Evolutionary conservation across 2,888 invertebrate genomes (phyloP).

Genomic region (Rugalucina vietnamica): DNA sequence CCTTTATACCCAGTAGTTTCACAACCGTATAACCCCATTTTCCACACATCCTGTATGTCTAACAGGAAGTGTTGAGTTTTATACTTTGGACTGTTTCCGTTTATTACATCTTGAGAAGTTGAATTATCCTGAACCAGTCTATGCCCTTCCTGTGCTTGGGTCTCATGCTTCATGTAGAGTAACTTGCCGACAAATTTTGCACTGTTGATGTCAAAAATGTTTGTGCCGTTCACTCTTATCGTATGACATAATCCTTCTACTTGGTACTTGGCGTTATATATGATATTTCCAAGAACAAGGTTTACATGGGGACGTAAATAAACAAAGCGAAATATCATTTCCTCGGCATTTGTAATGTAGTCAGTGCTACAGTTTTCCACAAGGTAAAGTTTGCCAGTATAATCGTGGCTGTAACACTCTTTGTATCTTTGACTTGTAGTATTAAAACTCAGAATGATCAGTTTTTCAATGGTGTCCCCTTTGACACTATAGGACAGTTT

Average conservation of each 20-base stretch:
- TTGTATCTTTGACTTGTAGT: constrained; percentile 30
- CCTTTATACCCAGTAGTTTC: constrained; percentile 69
- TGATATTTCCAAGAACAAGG: constrained; percentile 68
- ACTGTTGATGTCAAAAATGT: constrained; percentile 6
- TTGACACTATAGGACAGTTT: constrained; percentile 31
- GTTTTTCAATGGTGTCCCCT: constrained; percentile 31
- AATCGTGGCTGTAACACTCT: constrained; percentile 65
- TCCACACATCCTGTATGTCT: constrained; percentile 72
- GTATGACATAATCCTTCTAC: constrained; percentile 41
- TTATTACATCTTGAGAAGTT: background rate
- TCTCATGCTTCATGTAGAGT: constrained; percentile 49
- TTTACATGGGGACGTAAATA: constrained; percentile 46
- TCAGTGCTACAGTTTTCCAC: constrained; percentile 31
- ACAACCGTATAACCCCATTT: constrained; percentile 76
- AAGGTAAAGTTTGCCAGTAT: constrained; percentile 13
- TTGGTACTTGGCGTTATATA: constrained; percentile 54
- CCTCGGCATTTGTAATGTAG: constrained; percentile 24
- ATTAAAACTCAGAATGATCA: constrained; percentile 48
- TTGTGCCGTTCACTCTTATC: constrained; percentile 38
- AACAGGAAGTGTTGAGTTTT: constrained; percentile 46
- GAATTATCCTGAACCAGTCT: constrained; percentile 49
- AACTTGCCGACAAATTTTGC: constrained; percentile 32
- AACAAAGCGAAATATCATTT: constrained; percentile 51
- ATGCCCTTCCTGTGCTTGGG: constrained; percentile 32
- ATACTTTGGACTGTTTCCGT: constrained; percentile 4